phyloP scores from a whole-genome alignment of 1,140 invertebrate species.

The Drosophila azteca region DNA sequence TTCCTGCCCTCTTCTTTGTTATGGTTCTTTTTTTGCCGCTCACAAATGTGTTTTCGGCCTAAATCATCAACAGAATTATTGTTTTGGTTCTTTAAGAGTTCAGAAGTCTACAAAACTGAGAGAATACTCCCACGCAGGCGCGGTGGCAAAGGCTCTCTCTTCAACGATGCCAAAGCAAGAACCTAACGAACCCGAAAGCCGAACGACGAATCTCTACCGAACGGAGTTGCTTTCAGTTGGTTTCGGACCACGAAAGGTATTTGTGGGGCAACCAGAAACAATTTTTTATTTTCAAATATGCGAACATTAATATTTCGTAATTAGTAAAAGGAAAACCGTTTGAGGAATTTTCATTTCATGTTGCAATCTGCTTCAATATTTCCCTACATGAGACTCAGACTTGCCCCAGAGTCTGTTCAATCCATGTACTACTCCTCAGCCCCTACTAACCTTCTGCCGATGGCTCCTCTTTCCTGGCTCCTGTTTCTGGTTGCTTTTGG shows the following conservation, averaged over 20 bases:
- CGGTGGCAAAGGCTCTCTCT: conserved; percentile 7
- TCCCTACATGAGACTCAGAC: too few relatives aligned
- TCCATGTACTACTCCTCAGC: too few relatives aligned
- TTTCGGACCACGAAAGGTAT: conserved; percentile 22
- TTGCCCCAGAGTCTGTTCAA: too few relatives aligned
- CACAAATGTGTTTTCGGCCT: conserved; percentile 26
- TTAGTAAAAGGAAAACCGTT: too few relatives aligned
- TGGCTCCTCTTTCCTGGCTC: background rate
- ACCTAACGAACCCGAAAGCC: conserved; percentile 29
- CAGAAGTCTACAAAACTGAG: conserved; percentile 23
- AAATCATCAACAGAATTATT: conserved; percentile 43
- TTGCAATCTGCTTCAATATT: too few relatives aligned
- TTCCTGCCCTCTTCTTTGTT: conserved; percentile 21
- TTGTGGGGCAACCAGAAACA: background rate
- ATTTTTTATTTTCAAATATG: background rate
- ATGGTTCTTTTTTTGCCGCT: conserved; percentile 16
- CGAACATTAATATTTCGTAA: too few relatives aligned
- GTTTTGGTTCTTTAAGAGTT: conserved; percentile 4
- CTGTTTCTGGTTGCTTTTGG: too few relatives aligned
- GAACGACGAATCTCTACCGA: background rate
- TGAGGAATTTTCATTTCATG: too few relatives aligned
- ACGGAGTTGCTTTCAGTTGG: conserved; percentile 23
- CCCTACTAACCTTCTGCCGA: background rate
- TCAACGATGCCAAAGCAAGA: conserved; percentile 11
- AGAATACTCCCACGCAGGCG: conserved; percentile 16